Evolutionary conservation across 1,140 invertebrate genomes (phyloP).

Genomic region (Steinernema feltiae): DNA sequence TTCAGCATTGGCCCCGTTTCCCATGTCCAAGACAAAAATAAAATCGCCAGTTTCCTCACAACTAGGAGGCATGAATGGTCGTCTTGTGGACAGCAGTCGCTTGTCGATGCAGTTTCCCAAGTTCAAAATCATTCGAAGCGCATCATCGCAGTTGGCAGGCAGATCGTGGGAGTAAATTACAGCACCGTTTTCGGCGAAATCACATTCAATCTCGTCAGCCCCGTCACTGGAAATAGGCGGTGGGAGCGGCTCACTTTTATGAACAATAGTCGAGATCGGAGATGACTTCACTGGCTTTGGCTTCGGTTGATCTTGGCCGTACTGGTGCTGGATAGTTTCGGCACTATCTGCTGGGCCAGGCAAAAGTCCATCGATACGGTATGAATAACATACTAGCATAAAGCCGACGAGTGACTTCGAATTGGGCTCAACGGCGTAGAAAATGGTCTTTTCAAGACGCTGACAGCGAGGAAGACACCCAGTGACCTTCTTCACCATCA

Average conservation of each 20-base stretch:
- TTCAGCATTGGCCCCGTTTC: background rate
- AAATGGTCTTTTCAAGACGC: background rate
- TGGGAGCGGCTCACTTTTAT: background rate
- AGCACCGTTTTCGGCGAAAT: background rate
- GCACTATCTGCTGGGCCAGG: background rate
- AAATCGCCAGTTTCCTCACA: conserved; percentile 1
- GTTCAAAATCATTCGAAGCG: background rate
- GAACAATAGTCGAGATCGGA: background rate
- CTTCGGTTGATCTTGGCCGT: background rate
- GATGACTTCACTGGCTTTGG: background rate
- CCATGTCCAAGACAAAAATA: background rate
- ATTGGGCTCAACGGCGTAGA: background rate
- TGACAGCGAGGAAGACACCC: background rate
- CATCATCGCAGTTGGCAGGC: background rate
- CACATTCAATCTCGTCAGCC: background rate
- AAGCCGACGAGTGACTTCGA: background rate
- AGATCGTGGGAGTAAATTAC: conserved; percentile 4
- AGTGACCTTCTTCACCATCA: background rate
- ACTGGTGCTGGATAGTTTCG: background rate
- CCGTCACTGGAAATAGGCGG: background rate
- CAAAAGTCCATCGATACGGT: background rate
- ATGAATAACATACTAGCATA: background rate
- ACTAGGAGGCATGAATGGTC: background rate
- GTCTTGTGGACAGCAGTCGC: background rate
- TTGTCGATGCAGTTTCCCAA: background rate